Evolutionary conservation across 2,113 vertebrate genomes (phyloP).

Genomic region (Ptychochromis oligacanthus): DNA sequence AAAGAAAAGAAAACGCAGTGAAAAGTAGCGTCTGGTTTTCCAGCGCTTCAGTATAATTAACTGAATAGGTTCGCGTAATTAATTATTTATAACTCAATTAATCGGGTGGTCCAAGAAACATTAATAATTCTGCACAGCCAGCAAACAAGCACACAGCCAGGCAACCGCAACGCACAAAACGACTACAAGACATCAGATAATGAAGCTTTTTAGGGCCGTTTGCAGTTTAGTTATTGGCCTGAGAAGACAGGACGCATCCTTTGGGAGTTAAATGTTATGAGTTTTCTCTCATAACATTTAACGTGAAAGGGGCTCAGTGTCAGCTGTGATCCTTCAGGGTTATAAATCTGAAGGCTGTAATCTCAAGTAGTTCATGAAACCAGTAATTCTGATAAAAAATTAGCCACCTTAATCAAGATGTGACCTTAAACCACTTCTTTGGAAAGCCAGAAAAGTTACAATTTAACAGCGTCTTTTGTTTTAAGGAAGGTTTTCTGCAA

Average conservation of each 20-base stretch:
- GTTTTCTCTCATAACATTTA: not conserved
- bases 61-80: not conserved
- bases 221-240: not conserved
- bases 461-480: not conserved
- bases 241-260: not conserved
- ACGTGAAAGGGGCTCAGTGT: not conserved
- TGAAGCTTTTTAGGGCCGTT: not conserved
- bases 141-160: not conserved
- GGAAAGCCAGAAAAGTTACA: not conserved
- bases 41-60: not conserved
- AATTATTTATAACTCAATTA: slow-evolving; percentile 6
- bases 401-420: no score
- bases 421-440: accelerated
- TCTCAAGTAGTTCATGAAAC: not conserved
- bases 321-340: not conserved
- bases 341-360: not conserved
- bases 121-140: slow-evolving; percentile 11
- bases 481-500: not conserved
- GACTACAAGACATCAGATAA: not conserved
- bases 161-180: not conserved
- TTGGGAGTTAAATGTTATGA: no score
- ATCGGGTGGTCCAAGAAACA: not conserved
- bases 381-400: not conserved
- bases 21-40: not conserved
- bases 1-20: not conserved